Evolutionary conservation across 2,113 vertebrate genomes (phyloP), one percentile per base, ranked within the genome.

Genomic region (Cygnus buccinator): DNA sequence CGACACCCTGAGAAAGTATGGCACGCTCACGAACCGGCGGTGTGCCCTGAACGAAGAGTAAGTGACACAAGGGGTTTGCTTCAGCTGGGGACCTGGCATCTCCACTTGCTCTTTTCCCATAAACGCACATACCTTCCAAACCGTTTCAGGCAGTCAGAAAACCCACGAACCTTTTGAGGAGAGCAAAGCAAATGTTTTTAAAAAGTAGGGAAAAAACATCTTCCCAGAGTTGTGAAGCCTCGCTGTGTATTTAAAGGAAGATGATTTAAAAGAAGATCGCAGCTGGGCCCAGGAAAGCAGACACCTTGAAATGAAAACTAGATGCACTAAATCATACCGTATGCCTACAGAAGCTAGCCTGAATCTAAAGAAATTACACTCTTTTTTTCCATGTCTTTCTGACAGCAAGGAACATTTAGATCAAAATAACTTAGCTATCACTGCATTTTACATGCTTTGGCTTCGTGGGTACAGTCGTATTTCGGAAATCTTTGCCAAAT

Each of bases 31-130:
- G 7, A 99, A 99, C 93, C 98, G 99, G 55, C 98, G 99, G 33
- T 99, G 99, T 16, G 98, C 99, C 65, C 98, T 98, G 23, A 99
- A 99, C 3, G 99, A 99, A 94, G 99, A 99, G 99, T 99, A 99
- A 99, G 99, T 98, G 87, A 17, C n/a, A 50, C 76, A 13, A 13
- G 11, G 41, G 43, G 11, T 43, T 28, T 4, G 55, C 77, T 87
- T 75, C 79, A 26, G 39, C 39, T 43, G n/a, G 10, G 3, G 14
- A 52, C 33, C 44, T 39, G 41, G 59, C 67, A 43, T 18, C 37
- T 59, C 31, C 1, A 0, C 62, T 70, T 1, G 0, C n/a, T 43
- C 57, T 25, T 1, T 55, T 41, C 63, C 18, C 17, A 13, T 67
- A 76, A 63, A 82, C 8, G 41, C 2, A 1, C 57, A 2, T 7